Evolutionary conservation across 1,140 invertebrate species (phyloP).

Genomic region (Drepana arcuata): DNA sequence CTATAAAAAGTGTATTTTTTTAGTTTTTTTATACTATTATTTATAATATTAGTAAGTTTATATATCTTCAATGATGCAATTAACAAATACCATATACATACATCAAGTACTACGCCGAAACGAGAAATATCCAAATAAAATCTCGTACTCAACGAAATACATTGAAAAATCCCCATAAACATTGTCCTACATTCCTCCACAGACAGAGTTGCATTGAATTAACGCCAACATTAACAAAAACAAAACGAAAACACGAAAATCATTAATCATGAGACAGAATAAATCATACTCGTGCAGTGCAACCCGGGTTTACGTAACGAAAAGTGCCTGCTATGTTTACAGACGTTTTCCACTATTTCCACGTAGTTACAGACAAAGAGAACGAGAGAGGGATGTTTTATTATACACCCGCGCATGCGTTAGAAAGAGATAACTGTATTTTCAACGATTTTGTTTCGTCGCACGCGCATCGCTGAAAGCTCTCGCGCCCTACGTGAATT

Average conservation of each 20-base stretch:
- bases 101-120: too few species aligned
- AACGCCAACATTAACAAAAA: conserved; percentile 47
- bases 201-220: too few species aligned
- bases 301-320: conserved; percentile 51
- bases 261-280: conserved; percentile 56
- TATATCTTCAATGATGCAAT: too few species aligned
- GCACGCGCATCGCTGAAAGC: conserved; percentile 62
- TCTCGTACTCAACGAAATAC: too few species aligned
- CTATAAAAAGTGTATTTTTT: too few species aligned
- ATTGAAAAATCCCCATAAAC: too few species aligned
- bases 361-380: conserved; percentile 36
- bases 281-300: conserved; percentile 53
- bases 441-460: conserved; percentile 18
- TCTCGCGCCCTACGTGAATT: conserved; percentile 22
- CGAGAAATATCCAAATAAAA: too few species aligned
- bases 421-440: conserved; percentile 31
- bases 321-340: conserved; percentile 25
- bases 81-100: too few species aligned
- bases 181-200: too few species aligned
- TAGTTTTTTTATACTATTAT: too few species aligned
- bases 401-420: conserved; percentile 3
- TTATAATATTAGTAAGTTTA: too few species aligned
- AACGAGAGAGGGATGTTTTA: conserved; percentile 34
- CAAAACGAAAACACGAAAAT: conserved; percentile 42
- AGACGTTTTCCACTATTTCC: conserved; percentile 51